Base-by-base conservation (phyloP, 2,888 invertebrate species). In the Alcis repandata region DNA sequence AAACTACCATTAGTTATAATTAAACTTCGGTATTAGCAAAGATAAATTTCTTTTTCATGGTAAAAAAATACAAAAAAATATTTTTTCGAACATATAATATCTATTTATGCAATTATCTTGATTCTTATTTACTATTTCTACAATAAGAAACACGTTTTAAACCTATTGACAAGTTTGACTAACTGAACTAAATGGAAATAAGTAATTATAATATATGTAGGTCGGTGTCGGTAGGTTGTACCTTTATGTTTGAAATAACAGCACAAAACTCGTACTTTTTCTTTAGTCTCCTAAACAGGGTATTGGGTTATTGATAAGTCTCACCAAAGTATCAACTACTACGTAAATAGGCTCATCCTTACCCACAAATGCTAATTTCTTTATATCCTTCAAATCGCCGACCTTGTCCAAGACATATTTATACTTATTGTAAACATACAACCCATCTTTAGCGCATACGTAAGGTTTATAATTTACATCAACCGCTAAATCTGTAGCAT, bases 341-440 rank as follows among this genome's bases (percentile, higher is more conserved):
- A 83, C 85, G 68, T 90, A 91, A 52, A 92, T 80, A 0, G 89
- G 87, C 22, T 90, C 88, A 19, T 87, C 85, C 2, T 73, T 70
- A 36, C 74, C 86, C 40, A 82, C 83, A 79, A 92, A 92, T 0
- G 86, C 79, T 0, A 92, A 60, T 33, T 85, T 85, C 71, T 73
- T 87, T 19, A 91, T 67, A 75, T 87, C 80, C 43, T 53, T 79
- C 20, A 91, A 70, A 8, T 84, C 77, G 1, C 86, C 80, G 8
- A 86, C 79, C 70, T 85, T 91, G 67, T 91, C 91, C 54, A 90
- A 78, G 0, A 83, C 87, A 63, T 82, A 91, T 60, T 91, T 92
- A 62, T 87, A 91, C 54, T 89, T 91, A 76, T 92, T 91, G 49
- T 91, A 92, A 0, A 83, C 78, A 53, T 82, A 91, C 0, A 91